A percentile compares a stretch with the other conserved stretches of the same genome.
Evolutionary conservation across 2,888 invertebrate species (phyloP).

Genomic region (Resseliella maxima): DNA sequence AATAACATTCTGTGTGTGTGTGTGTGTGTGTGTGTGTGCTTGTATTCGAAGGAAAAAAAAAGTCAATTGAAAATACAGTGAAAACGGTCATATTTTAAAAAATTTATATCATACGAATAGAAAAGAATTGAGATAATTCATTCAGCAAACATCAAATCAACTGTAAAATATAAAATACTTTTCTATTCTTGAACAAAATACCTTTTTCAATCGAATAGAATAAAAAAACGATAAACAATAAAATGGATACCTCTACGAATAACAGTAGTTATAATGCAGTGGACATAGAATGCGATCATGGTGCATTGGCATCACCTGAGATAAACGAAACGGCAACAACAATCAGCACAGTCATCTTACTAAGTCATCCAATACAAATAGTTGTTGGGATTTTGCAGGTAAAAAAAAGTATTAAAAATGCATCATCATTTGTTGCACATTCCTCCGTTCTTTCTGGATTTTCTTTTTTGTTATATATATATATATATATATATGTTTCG

Average conservation of each 20-base stretch:
- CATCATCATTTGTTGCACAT: constrained; percentile 35
- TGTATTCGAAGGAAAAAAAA: background rate
- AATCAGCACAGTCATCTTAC: constrained; percentile 90
- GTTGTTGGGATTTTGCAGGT: constrained; percentile 91
- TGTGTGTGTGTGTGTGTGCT: background rate
- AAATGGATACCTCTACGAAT: constrained; percentile 41
- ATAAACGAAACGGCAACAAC: constrained; percentile 69
- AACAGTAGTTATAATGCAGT: constrained; percentile 12
- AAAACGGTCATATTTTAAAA: no score
- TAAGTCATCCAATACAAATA: constrained; percentile 85
- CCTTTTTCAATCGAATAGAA: background rate
- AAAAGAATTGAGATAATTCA: background rate
- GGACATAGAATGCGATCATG: constrained; percentile 28
- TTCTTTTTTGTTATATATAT: background rate
- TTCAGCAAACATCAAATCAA: background rate
- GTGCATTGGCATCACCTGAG: constrained; percentile 4
- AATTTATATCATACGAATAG: background rate
- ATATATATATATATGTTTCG: constrained; percentile 18
- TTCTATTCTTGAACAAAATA: background rate
- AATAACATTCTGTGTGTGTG: background rate
- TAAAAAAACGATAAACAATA: background rate
- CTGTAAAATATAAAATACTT: background rate
- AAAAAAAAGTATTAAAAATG: constrained; percentile 62
- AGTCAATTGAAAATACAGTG: no score
- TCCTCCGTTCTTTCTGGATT: background rate